Evolutionary conservation across 2,888 invertebrate species (phyloP), one percentile per base, ranked within the genome.

Genomic region (Chymomyza procnemis): DNA sequence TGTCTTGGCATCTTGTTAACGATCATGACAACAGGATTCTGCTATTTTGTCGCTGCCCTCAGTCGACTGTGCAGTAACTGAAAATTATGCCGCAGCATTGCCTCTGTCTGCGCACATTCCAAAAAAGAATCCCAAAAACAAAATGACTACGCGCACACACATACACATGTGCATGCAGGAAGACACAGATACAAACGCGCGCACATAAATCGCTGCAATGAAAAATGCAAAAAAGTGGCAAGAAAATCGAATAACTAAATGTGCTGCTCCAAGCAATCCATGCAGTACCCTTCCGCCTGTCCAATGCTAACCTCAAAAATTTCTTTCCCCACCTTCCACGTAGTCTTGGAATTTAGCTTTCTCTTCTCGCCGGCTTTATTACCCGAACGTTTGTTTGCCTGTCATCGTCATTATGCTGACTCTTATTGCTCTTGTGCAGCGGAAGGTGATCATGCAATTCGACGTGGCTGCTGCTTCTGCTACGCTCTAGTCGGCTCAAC

Each of bases 261-360:
- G 79, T 70, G 67, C 70, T 64, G 54, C 18, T 6, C 30, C 12
- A 26, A 6, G 26, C 26, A 26, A 26, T 26, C 26, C 26, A 26
- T 26, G 21, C 18, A 9, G 30, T 26, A 16, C 47, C 47, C 14
- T 12, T 16, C 19, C 2, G 2, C 60, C 34, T 6, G 6, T 48
- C n/a, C n/a, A 26, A 6, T 1, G 26, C 48, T 18, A n/a, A 16
- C 48, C 48, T 6, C 12, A 6, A 26, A 14, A 34, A 66, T 8
- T n/a, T 18, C 41, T 58, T 56, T 66, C 68, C 57, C 65, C 60
- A 64, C 62, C 56, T 34, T 60, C 52, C 67, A 71, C 67, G 75
- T 85, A 84, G 79, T 72, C 80, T 77, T 81, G 88, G 88, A 88
- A 88, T 81, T 76, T 74, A 80, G 89, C 89, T 89, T 89, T 89